A percentile compares a stretch with the other conserved stretches of the same genome.
phyloP scores from a whole-genome alignment of 2,113 vertebrate species.

The Aspidoscelis tigris region DNA sequence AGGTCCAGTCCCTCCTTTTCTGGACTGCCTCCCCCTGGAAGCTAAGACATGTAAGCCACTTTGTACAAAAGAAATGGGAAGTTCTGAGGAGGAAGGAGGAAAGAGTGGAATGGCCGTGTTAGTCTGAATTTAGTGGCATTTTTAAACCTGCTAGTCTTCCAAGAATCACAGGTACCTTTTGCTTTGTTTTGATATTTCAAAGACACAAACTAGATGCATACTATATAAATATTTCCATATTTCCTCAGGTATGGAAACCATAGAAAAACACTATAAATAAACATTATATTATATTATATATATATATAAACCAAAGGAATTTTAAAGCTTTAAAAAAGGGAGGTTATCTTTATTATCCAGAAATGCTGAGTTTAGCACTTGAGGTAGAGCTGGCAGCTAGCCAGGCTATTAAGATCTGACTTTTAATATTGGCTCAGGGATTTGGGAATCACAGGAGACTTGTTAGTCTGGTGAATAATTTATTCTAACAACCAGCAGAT shows the following conservation, averaged over 20 bases:
- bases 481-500: conserved; percentile 15
- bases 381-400: conserved; percentile 1
- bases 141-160: no score
- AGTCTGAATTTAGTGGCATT: no score
- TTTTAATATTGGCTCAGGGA: conserved; percentile 16
- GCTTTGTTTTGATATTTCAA: not conserved
- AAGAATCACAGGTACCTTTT: no score
- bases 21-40: no score
- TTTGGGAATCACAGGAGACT: conserved; percentile 14
- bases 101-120: no score
- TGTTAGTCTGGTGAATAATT: conserved; percentile 14
- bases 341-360: not conserved
- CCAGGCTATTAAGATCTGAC: conserved; percentile 15
- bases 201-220: not conserved
- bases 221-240: not conserved
- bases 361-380: conserved; percentile 14
- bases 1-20: no score
- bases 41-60: no score
- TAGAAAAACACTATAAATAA: not conserved
- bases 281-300: no score
- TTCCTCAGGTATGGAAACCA: not conserved
- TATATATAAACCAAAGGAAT: not conserved
- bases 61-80: no score
- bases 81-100: no score
- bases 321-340: not conserved